Percentiles rank a stretch among this genome's conserved stretches.
Conservation (phyloP, 2,113 vertebrate genomes). For the Gambusia affinis region DNA sequence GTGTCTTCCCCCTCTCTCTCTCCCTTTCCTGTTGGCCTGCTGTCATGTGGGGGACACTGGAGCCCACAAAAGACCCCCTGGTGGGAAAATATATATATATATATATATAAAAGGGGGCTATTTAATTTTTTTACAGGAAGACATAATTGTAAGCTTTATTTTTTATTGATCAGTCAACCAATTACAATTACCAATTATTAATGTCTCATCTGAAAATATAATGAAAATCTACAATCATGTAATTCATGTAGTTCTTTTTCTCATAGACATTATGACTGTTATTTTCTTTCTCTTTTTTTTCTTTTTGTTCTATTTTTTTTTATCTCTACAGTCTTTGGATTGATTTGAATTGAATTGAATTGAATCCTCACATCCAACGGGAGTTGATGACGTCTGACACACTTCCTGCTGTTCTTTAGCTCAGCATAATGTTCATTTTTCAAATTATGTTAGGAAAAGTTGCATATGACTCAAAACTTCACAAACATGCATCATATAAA, state of each 20-base stretch:
- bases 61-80: too few relatives aligned
- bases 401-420: not conserved
- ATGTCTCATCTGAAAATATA: not conserved
- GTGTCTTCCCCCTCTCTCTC: too few relatives aligned
- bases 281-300: too few relatives aligned
- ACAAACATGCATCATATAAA: not conserved
- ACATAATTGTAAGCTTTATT: not conserved
- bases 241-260: too few relatives aligned
- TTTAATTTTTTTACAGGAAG: not conserved
- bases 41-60: too few relatives aligned
- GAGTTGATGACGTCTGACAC: not conserved
- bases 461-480: not conserved
- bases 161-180: not conserved
- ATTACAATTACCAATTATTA: not conserved
- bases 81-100: too few relatives aligned
- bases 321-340: too few relatives aligned
- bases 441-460: not conserved
- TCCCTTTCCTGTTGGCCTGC: too few relatives aligned
- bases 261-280: too few relatives aligned
- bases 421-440: not conserved
- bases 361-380: too few relatives aligned
- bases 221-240: not conserved
- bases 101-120: not conserved
- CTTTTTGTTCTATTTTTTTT: too few relatives aligned
- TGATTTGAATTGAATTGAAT: too few relatives aligned